Base-by-base conservation (phyloP, 2,113 vertebrate genomes). In the Caracal caracal region DNA sequence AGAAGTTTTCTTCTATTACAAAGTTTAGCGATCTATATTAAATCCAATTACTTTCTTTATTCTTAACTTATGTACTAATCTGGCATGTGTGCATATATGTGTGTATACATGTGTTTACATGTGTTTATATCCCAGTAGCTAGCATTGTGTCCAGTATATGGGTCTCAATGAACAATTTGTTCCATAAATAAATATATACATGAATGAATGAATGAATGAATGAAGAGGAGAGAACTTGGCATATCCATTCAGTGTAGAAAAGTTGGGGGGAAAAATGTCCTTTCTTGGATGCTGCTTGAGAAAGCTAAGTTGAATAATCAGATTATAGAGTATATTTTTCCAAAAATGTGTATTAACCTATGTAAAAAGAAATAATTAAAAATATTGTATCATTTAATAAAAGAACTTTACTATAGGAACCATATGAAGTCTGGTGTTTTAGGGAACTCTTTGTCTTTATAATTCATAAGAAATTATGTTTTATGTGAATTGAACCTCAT, bases 401-500 rank as follows among this genome's bases (percentile, higher is more conserved):
- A 90, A 65, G 0, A 43, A 86, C 26, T 22, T 73, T 47, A 40
- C 17, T 76, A 88, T 51, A 96, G 47, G 4, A 85, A 82, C 28
- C 26, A 92, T 79, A 24, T 88, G 35, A 79, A 83, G 9, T 33
- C 30, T 75, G 24, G 22, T 93, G 20, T 93, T 93, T 97, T 49
- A 61, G 22, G 43, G 85, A 33, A 80, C 43, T 66, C 0, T 73
- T 53, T 96, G 40, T 95, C 76, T 95, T 97, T 95, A 93, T 95
- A 95, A 96, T 97, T 97, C 93, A 93, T 94, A 96, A 71, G 6
- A 90, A 84, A 90, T 91, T 87, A 70, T 75, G 63, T 97, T 98
- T 97, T 92, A 95, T 96, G 92, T 97, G 79, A 93, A 91, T 75
- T 95, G 87, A 97, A 93, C 84, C 91, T 97, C 86, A 90, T 90